These are phyloP conservation scores for Rhyacophila evoluta DNA, from an alignment of 2,888 invertebrate genomes.

Conservation along the genomic window DNA sequence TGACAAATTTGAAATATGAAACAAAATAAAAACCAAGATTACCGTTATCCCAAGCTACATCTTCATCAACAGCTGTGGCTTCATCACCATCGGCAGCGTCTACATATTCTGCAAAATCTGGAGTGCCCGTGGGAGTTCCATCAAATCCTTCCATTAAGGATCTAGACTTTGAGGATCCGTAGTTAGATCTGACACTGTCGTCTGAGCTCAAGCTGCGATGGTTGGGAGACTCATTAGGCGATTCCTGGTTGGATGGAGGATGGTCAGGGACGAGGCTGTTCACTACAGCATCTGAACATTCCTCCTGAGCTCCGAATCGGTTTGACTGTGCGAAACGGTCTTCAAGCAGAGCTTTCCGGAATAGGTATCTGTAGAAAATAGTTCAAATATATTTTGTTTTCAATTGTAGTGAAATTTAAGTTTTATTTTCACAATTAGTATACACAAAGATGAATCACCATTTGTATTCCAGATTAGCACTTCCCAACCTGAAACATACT, in stretches of 20 bases:
- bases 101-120: constrained; percentile 35
- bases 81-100: constrained; percentile 38
- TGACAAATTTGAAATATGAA: no score
- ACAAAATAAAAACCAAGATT: constrained; percentile 56
- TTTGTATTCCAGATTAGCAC: no score
- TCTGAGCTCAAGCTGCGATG: constrained; percentile 26
- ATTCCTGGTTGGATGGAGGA: constrained; percentile 54
- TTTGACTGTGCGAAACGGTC: constrained; percentile 77
- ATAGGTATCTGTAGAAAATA: constrained; percentile 76
- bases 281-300: constrained; percentile 67
- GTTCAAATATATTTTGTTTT: no score
- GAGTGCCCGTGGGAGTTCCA: constrained; percentile 59
- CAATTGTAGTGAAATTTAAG: no score
- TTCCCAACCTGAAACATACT: no score
- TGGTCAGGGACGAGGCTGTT: constrained; percentile 39
- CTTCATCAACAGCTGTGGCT: constrained; percentile 58
- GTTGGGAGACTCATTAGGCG: constrained; percentile 44
- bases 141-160: constrained; percentile 42
- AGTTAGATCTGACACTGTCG: constrained; percentile 51
- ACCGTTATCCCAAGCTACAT: constrained; percentile 68
- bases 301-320: constrained; percentile 25
- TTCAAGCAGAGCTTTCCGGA: constrained; percentile 82
- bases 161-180: constrained; percentile 45
- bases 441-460: no score
- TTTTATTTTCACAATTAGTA: no score